Base-by-base conservation (phyloP, 2,888 invertebrate species). In the Cryptocephalus moraei region DNA sequence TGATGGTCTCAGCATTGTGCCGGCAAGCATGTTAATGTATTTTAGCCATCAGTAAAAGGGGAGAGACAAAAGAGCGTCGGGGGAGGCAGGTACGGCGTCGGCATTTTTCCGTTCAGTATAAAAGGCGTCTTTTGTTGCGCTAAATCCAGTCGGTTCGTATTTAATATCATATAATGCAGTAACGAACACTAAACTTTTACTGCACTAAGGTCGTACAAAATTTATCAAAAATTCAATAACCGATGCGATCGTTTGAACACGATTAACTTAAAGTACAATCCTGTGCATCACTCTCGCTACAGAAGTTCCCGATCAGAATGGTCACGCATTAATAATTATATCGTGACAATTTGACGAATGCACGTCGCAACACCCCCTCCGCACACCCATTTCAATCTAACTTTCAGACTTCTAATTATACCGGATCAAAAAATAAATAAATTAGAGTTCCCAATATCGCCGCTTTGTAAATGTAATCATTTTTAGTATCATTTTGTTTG, bases 331-430 rank as follows among this genome's bases (percentile, higher is more conserved):
- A 68, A 68, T 68, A 65, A 66, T 58, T 58, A 60, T 64, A 61
- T 65, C 62, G 64, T 67, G 67, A 68, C 67, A 67, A 66, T 66
- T 66, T 65, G 65, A 66, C 64, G 66, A 64, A 66, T 64, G 62
- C 62, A 58, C 57, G 57, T 68, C 72, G 75, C 73, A 76, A 76
- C 77, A 75, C 36, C 36, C 36, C 36, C 36, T 36, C 12, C 3
- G 12, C 36, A 36, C 4, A 36, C 36, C 36, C 36, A 22, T 22
- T 22, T 22, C 22, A 22, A 22, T 22, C 22, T 22, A 22, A 22
- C 22, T 22, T 22, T 22, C 22, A 22, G 22, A 22, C 43, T 48
- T 45, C 49, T 52, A 54, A 56, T 56, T 54, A 52, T 44, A 41
- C 43, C 31, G 49, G 52, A 55, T 55, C 49, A 55, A 51, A 53